Evolutionary conservation across 2,113 vertebrate genomes (phyloP), one percentile per base, ranked within the genome.

Genomic region (Cranoglanis bouderius): DNA sequence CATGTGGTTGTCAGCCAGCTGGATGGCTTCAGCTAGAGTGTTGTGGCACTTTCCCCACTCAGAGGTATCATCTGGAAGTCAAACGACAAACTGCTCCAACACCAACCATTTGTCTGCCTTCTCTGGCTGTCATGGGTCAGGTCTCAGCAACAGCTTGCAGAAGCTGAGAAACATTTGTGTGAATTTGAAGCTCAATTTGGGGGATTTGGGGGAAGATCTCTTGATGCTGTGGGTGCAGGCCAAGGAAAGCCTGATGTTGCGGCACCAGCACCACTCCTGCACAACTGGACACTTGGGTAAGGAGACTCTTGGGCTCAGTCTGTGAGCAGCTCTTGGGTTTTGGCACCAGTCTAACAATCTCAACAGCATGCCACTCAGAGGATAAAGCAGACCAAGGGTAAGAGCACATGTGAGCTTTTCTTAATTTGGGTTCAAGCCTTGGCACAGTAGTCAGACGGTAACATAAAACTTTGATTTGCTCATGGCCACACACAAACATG

Each of bases 311-410:
- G 3, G 29, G 32, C 29, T 82, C 32, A 38, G 80, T 82, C 80
- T 38, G 51, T 35, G 53, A 38, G 21, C 32, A 82, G 18, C 53
- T 82, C 51, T 18, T 57, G n/a, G 49, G 16, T 19, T 77, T 77
- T 77, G 75, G 75, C 43, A 78, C 26, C 26, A 78, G 14, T n/a
- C 43, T 78, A 49, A 78, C 74, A 77, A 49, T 78, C 43, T 49
- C 43, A 78, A n/a, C 26, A 51, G 6, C 26, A 77, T 46, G 74
- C 40, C 74, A 49, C 43, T 78, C 24, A 78, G 43, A 51, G 24
- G 29, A 78, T n/a, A 78, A 78, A 78, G 43, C 43, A 78, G 75
- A 78, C 43, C 43, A 78, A 51, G 43, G 26, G 43, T 51, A n/a
- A 49, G 43, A 16, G 75, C 43, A 78, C 26, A 49, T n/a, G 43